Evolutionary conservation across 2,888 invertebrate species (phyloP).

Genomic region (Athetis lepigone): DNA sequence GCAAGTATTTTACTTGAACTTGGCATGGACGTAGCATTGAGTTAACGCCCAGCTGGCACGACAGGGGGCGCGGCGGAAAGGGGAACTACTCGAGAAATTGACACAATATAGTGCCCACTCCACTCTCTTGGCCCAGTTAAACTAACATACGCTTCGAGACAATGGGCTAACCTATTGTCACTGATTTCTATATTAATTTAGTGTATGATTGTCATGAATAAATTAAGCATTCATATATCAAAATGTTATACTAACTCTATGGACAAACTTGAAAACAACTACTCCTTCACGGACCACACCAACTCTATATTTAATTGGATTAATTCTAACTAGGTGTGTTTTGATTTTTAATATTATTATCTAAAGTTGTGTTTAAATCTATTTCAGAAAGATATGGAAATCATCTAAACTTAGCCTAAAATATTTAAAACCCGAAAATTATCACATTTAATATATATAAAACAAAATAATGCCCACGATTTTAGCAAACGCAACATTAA

Average conservation of each 20-base stretch:
- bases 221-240: neutral
- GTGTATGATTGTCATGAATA: conserved; percentile 6
- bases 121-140: conserved; percentile 53
- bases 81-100: conserved; percentile 49
- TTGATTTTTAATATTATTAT: neutral
- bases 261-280: too few species aligned
- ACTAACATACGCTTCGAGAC: conserved; percentile 37
- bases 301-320: conserved; percentile 46
- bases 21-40: conserved; percentile 50
- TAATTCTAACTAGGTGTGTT: conserved; percentile 6
- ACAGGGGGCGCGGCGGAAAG: conserved; percentile 41
- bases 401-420: neutral
- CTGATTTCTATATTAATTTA: conserved; percentile 36
- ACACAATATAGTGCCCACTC: conserved; percentile 55
- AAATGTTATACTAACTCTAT: too few species aligned
- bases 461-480: neutral
- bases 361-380: neutral
- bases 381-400: conserved; percentile 8
- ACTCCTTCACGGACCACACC: too few species aligned
- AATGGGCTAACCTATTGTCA: conserved; percentile 23
- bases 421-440: neutral
- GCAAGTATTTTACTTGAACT: conserved; percentile 59
- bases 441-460: neutral
- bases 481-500: neutral
- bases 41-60: conserved; percentile 57